Conservation (phyloP, 1,140 invertebrate species). For the Armadillidium nasatum region DNA sequence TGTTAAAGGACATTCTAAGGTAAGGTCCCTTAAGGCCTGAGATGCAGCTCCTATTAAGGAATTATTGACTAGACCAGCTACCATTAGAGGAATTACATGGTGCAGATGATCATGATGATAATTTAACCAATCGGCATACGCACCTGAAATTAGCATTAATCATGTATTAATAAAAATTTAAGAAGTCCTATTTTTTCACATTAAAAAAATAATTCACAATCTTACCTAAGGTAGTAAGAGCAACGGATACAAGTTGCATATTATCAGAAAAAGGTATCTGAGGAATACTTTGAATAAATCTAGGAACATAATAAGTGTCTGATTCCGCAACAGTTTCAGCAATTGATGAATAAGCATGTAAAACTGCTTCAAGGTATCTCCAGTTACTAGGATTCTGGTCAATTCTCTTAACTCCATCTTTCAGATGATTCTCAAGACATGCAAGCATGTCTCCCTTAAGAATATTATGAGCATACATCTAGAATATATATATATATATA, state of each 20-base stretch:
- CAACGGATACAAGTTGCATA: constrained; percentile 43
- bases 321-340: constrained; percentile 43
- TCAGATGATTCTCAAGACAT: constrained; percentile 40
- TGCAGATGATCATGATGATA: constrained; percentile 42
- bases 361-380: constrained; percentile 40
- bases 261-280: constrained; percentile 44
- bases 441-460: constrained; percentile 42
- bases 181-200: not conserved
- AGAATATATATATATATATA: not conserved
- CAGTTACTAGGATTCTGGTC: constrained; percentile 39
- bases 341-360: constrained; percentile 43
- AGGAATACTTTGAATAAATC: constrained; percentile 43
- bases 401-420: constrained; percentile 41
- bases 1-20: constrained; percentile 41
- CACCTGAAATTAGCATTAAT: constrained; percentile 23
- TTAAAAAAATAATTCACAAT: not conserved
- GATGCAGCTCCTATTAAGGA: constrained; percentile 40
- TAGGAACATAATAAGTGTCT: constrained; percentile 40
- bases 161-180: not conserved
- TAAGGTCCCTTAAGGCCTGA: constrained; percentile 40
- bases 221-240: constrained; percentile 41
- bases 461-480: constrained; percentile 44
- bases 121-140: constrained; percentile 44
- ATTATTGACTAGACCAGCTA: constrained; percentile 40
- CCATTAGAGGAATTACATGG: constrained; percentile 42